Percentiles rank a stretch among this genome's conserved stretches.
Conservation (phyloP, 2,888 invertebrate species). For the Coenonympha glycerion region DNA sequence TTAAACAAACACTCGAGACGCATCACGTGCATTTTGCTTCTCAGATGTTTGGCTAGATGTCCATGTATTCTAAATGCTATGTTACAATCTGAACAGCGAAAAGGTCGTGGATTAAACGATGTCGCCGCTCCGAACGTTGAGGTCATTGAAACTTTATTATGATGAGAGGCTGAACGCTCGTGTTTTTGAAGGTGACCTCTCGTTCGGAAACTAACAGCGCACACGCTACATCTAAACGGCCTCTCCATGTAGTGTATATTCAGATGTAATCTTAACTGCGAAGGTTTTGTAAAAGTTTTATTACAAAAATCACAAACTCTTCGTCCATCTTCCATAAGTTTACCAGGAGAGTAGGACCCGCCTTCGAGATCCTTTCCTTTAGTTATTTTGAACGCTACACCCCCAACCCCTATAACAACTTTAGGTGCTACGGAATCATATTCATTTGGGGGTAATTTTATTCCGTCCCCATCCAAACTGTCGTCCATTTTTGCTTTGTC, state of each 20-base stretch:
- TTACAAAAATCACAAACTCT: conserved; percentile 90
- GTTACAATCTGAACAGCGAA: conserved; percentile 96
- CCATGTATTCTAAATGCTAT: conserved; percentile 98
- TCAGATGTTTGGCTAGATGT: conserved; percentile 96
- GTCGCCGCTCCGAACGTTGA: conserved; percentile 89
- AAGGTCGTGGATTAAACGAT: conserved; percentile 94
- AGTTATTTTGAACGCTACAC: conserved; percentile 75
- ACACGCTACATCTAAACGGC: conserved; percentile 92
- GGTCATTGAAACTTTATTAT: conserved; percentile 93
- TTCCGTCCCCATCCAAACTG: conserved; percentile 48
- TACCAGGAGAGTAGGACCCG: conserved; percentile 61
- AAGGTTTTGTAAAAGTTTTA: conserved; percentile 93
- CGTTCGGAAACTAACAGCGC: conserved; percentile 92
- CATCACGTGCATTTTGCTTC: conserved; percentile 97
- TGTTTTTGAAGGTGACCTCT: conserved; percentile 95
- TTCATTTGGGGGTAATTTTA: conserved; percentile 53
- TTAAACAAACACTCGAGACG: conserved; percentile 94
- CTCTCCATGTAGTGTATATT: conserved; percentile 97
- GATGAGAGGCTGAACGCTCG: conserved; percentile 92
- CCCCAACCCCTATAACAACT: conserved; percentile 79
- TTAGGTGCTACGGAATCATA: conserved; percentile 73
- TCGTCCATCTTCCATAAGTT: conserved; percentile 82
- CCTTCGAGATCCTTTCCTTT: conserved; percentile 72
- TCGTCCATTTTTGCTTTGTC: conserved; percentile 51
- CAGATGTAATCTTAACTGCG: conserved; percentile 92